Base-by-base conservation (phyloP, 53 echinoderm and acorn worm genomes). In the Luidia sarsii region DNA sequence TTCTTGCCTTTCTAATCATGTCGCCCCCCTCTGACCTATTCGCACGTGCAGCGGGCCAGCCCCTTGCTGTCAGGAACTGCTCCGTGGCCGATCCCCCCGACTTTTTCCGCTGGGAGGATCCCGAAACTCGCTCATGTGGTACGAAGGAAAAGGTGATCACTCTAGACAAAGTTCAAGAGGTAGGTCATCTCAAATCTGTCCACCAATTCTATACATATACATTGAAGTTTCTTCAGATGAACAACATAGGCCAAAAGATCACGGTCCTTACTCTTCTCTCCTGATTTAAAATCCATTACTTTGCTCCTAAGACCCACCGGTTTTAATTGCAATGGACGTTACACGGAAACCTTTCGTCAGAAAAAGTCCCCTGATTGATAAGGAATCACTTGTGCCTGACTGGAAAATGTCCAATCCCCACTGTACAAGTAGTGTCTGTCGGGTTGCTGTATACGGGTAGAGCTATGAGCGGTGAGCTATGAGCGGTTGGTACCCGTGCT, bases 61-160 rank as follows among this genome's bases (percentile, higher is more conserved):
- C 71, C 30, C 27, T 50, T 2, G 71, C 71, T 33, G 25, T 21
- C 27, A 50, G 53, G 33, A 71, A 71, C 50, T 71, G 71, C 22
- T 71, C 71, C 4, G 32, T 35, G 18, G 50, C 13, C 3, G 33
- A 15, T 7, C 33, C 52, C 9, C 53, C 71, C 30, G 19, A 2
- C 18, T 39, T 21, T 35, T 65, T 65, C 65, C 36, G 52, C 29
- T 71, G 71, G 71, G 53, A 34, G 22, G 50, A 71, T 1, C 33
- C 10, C 4, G 71, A n/a, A 34, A 10, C 53, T 20, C 23, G 3
- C 19, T 51, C 51, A 21, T 71, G 70, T 11, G 70, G 71, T 31
- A 46, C 24, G 21, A 16, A 3, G 18, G 30, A 14, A 52, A 71
- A 52, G 13, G 35, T 32, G 16, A 23, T 50, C 6, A 32, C 59